Conservation (phyloP, 2,888 invertebrate genomes). For the Watsonalla binaria region DNA sequence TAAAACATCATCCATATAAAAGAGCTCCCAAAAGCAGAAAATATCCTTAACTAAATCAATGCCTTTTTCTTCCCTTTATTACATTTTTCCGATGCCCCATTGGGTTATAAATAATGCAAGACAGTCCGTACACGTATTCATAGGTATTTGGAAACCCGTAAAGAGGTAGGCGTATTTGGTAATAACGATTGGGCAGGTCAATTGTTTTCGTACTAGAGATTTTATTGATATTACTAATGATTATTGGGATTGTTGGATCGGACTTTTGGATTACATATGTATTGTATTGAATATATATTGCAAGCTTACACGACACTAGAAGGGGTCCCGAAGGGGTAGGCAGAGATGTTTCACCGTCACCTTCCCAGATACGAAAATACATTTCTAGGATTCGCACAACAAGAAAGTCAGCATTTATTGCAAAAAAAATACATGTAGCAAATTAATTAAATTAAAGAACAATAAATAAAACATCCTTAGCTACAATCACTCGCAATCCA, state of each 20-base stretch:
- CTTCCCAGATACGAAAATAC: no score
- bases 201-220: not conserved
- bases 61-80: not conserved
- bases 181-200: not conserved
- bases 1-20: not conserved
- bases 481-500: no score
- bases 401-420: no score
- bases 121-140: not conserved
- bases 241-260: not conserved
- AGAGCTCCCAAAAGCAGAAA: not conserved
- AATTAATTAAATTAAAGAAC: no score
- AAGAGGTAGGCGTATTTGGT: not conserved
- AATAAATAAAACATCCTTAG: no score
- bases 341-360: no score
- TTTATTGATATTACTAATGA: not conserved
- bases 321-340: no score
- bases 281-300: no score
- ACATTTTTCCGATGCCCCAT: not conserved
- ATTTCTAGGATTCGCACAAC: no score
- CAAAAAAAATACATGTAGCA: no score
- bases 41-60: conserved; percentile 1
- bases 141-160: not conserved
- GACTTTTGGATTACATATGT: no score
- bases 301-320: no score
- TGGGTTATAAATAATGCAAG: conserved; percentile 1